Base-by-base conservation (phyloP, 2,113 vertebrate species). In the Monopterus albus region DNA sequence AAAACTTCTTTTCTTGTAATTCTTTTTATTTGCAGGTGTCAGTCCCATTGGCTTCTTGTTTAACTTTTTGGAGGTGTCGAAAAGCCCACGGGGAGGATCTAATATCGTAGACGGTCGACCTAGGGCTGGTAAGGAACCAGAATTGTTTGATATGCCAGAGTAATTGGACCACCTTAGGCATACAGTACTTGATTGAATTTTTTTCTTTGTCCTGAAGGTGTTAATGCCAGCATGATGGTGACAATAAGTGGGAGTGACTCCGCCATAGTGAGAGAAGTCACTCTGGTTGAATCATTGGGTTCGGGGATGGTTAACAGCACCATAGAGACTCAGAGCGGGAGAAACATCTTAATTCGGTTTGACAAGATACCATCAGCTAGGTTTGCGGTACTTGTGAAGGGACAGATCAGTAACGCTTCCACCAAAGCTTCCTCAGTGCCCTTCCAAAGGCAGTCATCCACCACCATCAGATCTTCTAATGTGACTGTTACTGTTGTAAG, bases 361-460 rank as follows among this genome's bases (percentile, higher is more conserved):
- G 49, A 72, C 57, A 49, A 5, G 13, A 51, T 84, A 33, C 86
- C 84, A 15, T 45, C 72, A 0, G 15, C 38, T 6, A 38, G 47
- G 9, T 87, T 87, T 72, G 49, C 68, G 23, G 71, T 90, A 8
- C 43, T 61, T 0, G 26, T 88, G 5, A 84, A 55, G 36, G 78
- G 84, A 1, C 26, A 38, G 36, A 39, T 6, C 4, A 56, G 1
- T 12, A 23, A 26, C 4, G 10, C 11, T 38, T 58, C 59, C 42
- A 17, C 35, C 10, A 66, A n/a, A n/a, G n/a, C 14, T 0, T 11
- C n/a, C 0, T 0, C 23, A 11, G 1, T 3, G 7, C 23, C 0
- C 17, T 85, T 80, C 23, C 86, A 88, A 53, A 81, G 86, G 42
- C 88, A 88, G 67, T 80, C 84, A 8, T 1, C 50, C 45, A 75